A percentile compares a stretch with the other conserved stretches of the same genome.
phyloP scores from a whole-genome alignment of 2,113 vertebrate genomes.

The Penelope pileata region DNA sequence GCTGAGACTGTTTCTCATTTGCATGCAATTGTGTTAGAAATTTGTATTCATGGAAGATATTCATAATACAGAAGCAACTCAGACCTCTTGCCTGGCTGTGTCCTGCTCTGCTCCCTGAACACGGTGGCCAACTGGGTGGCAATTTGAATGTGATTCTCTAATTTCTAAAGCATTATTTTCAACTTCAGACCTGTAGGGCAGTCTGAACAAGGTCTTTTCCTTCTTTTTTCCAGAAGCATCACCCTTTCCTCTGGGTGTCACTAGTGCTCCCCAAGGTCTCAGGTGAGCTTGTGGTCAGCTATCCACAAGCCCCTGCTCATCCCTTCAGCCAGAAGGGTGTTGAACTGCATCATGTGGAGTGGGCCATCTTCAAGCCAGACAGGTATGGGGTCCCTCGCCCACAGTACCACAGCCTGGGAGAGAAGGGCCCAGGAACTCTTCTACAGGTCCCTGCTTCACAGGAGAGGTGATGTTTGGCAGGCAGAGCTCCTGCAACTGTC shows the following conservation, averaged over 20 bases:
- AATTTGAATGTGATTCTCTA: not conserved
- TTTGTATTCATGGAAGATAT: not conserved
- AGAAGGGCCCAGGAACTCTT: not conserved
- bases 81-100: not conserved
- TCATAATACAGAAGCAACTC: not conserved
- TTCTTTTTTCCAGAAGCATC: not conserved
- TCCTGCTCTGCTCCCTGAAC: not conserved
- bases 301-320: not conserved
- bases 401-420: not conserved
- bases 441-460: not conserved
- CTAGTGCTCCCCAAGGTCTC: not conserved
- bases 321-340: not conserved
- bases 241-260: not conserved
- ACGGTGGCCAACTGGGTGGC: not conserved
- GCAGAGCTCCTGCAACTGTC: not conserved
- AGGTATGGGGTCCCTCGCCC: not conserved
- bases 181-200: not conserved
- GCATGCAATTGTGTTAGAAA: not conserved
- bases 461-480: not conserved
- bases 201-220: not conserved
- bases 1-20: not conserved
- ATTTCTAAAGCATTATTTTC: not conserved
- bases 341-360: accelerated
- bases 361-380: not conserved
- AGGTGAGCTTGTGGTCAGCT: accelerated